A percentile compares a stretch with the other conserved stretches of the same genome.
These are phyloP conservation scores for Nomia melanderi DNA, from an alignment of 1,140 invertebrate genomes.

Conservation along the genomic window DNA sequence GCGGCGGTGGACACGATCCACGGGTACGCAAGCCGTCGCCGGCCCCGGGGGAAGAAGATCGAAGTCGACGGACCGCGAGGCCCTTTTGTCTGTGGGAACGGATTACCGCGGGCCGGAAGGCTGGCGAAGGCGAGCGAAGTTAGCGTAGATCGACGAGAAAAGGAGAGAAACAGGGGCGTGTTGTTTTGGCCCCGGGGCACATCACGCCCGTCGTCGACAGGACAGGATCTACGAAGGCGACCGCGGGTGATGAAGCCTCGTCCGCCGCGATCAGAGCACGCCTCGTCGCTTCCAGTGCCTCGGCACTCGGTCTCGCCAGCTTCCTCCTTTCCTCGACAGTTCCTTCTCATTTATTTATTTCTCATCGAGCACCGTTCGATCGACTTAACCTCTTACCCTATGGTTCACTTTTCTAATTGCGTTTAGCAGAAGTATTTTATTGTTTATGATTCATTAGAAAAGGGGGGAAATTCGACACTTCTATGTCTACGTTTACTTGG, in stretches of 20 bases:
- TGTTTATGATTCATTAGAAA: too few species aligned
- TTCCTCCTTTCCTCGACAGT: slow-evolving; percentile 45
- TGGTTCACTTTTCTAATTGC: not conserved
- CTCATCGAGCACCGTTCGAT: not conserved
- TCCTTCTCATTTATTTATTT: slow-evolving; percentile 40
- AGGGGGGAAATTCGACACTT: too few species aligned
- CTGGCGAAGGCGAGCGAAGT: slow-evolving; percentile 16
- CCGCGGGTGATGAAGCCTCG: slow-evolving; percentile 76
- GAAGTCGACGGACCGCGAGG: slow-evolving; percentile 76
- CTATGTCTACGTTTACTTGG: too few species aligned
- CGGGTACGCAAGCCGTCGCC: slow-evolving; percentile 57
- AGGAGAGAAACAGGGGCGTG: slow-evolving; percentile 48
- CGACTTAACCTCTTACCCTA: not conserved
- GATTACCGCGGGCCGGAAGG: slow-evolving; percentile 69
- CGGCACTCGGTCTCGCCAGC: slow-evolving; percentile 49
- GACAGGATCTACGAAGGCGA: slow-evolving; percentile 61
- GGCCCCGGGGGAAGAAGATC: slow-evolving; percentile 72
- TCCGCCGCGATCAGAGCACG: slow-evolving; percentile 72
- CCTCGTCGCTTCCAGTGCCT: slow-evolving; percentile 67
- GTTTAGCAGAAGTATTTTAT: too few species aligned
- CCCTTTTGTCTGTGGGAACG: slow-evolving; percentile 79
- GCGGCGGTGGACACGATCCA: slow-evolving; percentile 67
- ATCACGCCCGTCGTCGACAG: slow-evolving; percentile 68
- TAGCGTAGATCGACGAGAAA: not conserved
- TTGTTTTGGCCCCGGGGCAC: slow-evolving; percentile 71